These are phyloP conservation scores for Danionella cerebrum DNA, from an alignment of 2,113 vertebrate genomes.

Conservation along the genomic window DNA sequence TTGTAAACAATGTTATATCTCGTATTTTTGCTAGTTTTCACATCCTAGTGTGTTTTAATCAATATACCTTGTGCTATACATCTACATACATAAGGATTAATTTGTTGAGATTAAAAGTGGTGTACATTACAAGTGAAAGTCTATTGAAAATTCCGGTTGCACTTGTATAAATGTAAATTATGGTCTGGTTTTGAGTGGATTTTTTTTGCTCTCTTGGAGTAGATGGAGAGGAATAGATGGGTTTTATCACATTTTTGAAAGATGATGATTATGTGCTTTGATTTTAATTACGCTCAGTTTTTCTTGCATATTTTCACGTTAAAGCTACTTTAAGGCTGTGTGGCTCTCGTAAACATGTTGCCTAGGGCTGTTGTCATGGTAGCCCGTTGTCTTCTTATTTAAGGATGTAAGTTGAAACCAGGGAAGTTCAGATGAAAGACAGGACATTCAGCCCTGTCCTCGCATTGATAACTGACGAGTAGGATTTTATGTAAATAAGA, in stretches of 20 bases:
- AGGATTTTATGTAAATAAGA: not conserved
- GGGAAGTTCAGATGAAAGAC: conserved; percentile 1
- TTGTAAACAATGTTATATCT: no score
- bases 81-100: no score
- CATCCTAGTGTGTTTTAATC: no score
- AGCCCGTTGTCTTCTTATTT: conserved; percentile 19
- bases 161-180: not conserved
- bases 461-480: not conserved
- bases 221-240: not conserved
- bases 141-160: not conserved
- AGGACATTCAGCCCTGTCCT: not conserved
- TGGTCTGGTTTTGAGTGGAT: not conserved
- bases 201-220: not conserved
- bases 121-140: no score
- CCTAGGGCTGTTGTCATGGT: conserved; percentile 27
- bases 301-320: no score
- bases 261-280: not conserved
- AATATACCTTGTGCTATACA: no score
- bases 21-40: no score
- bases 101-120: no score
- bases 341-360: not conserved
- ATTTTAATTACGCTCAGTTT: not conserved
- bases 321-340: not conserved
- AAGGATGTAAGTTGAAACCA: conserved; percentile 15
- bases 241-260: conserved; percentile 1